A percentile compares a stretch with the other conserved stretches of the same genome.
phyloP scores from a whole-genome alignment of 2,888 invertebrate species.

The Luperina testacea region DNA sequence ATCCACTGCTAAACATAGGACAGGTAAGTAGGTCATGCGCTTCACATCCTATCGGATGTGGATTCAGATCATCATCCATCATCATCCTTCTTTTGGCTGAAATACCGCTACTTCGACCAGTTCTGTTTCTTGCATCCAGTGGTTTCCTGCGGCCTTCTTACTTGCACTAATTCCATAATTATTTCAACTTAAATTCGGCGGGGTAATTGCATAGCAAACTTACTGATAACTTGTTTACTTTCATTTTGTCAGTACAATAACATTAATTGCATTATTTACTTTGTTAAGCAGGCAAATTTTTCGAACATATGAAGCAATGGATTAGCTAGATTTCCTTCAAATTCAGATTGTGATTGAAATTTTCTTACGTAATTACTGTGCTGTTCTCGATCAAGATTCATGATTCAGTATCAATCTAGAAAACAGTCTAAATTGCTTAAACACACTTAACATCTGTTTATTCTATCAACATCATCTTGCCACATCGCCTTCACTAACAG shows the following conservation, averaged over 20 bases:
- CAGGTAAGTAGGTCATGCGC: too few relatives aligned
- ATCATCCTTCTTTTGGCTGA: too few relatives aligned
- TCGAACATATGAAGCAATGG: not conserved
- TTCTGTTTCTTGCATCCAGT: not conserved
- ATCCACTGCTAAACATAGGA: not conserved
- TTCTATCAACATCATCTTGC: slow-evolving; percentile 1
- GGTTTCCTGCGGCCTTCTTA: not conserved
- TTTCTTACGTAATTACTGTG: not conserved
- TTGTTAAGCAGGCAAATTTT: not conserved
- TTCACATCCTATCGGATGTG: too few relatives aligned
- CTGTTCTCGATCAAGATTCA: not conserved
- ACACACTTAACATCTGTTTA: slow-evolving; percentile 32
- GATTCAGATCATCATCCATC: not conserved
- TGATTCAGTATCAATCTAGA: slow-evolving; percentile 10
- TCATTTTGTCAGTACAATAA: not conserved
- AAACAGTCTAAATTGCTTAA: slow-evolving; percentile 2
- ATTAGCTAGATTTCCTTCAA: not conserved
- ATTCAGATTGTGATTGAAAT: not conserved
- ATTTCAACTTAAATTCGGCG: not conserved
- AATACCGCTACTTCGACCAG: not conserved
- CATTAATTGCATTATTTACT: not conserved
- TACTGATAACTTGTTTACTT: not conserved
- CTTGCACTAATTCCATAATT: not conserved
- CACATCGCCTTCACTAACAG: slow-evolving; percentile 3
- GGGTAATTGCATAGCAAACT: not conserved